Base-by-base conservation (phyloP, 2,113 vertebrate species). In the Ameiurus melas region DNA sequence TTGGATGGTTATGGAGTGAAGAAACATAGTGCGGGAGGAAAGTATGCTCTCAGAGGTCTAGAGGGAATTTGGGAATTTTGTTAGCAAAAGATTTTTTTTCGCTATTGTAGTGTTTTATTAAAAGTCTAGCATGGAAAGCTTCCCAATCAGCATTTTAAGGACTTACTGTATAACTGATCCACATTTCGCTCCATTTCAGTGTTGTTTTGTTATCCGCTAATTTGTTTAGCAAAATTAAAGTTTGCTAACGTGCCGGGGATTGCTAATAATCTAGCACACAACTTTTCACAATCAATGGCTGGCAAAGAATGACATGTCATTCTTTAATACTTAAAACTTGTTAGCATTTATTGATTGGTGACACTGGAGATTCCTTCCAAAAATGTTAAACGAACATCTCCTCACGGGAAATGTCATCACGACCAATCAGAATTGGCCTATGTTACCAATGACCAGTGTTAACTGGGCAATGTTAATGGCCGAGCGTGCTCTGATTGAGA, bases 41-140 rank as follows among this genome's bases (percentile, higher is more conserved):
- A 87, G 66, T 53, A 25, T 66, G 30, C 53, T 30, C 25, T 86
- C 85, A 77, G 84, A 14, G 19, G 58, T 30, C 85, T 22, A 43
- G 25, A 68, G 58, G 77, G 77, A 83, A 27, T 16, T 60, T 1
- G 0, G 33, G 36, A 43, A 83, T 83, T 62, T 16, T 25, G 33
- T 39, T 57, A 27, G 25, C 47, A 17, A n/a, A 20, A n/a, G 30
- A 57, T 7, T n/a, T 12, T 25, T 47, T 71, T 47, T 47, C 43
- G 36, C 33, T 71, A 71, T 12, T 36, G 71, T 75, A 43, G 6
- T 47, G 8, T 43, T 43, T 43, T 36, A 39, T 70, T 70, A 19
- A 36, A 36, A 9, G 36, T 75, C 4, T 43, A 27, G 39, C 19
- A 47, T 55, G 27, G 16, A 57, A 53, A 80, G 19, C 75, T 16